Conservation (phyloP, 2,797 vertebrate genomes). For the Jordanella pulchra region DNA sequence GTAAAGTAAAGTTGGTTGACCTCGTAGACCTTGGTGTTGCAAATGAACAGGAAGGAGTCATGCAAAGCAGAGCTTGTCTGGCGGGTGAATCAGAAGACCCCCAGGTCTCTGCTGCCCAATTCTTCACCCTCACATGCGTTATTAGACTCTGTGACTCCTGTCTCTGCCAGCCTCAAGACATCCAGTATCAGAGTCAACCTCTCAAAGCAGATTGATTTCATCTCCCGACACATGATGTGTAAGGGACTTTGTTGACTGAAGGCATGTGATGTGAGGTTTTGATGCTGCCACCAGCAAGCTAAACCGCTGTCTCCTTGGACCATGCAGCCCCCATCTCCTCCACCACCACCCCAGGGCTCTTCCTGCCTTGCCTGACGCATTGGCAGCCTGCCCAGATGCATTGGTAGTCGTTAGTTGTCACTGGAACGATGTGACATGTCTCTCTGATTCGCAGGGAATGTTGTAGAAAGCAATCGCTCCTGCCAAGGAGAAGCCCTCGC, state of each 20-base stretch:
- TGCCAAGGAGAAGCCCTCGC: constrained; percentile 70
- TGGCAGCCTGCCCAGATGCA: constrained; percentile 72
- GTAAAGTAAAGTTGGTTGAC: constrained; percentile 57
- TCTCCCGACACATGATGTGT: constrained; percentile 66
- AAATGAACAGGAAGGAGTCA: constrained; percentile 30
- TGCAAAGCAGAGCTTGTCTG: constrained; percentile 18
- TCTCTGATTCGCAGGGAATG: constrained; percentile 67
- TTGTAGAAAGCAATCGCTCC: constrained; percentile 72
- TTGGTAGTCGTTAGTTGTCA: constrained; percentile 75
- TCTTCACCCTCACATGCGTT: constrained; percentile 14
- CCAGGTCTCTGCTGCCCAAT: constrained; percentile 3
- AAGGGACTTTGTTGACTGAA: constrained; percentile 69
- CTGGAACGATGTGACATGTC: constrained; percentile 70
- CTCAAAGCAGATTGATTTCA: constrained; percentile 65
- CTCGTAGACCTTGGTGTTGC: constrained; percentile 64
- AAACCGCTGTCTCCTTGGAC: constrained; percentile 68
- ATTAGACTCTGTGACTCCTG: constrained; percentile 50
- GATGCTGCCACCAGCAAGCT: constrained; percentile 64
- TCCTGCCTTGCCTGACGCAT: constrained; percentile 52
- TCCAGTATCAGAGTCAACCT: constrained; percentile 54
- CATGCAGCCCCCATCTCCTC: constrained; percentile 23
- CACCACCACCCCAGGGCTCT: constrained; percentile 34
- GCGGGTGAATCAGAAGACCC: constrained; percentile 57
- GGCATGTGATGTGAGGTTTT: constrained; percentile 68
- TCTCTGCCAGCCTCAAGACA: constrained; percentile 52